Base-by-base conservation (phyloP, 2,797 vertebrate genomes). In the Yasuhikotakia modesta region DNA sequence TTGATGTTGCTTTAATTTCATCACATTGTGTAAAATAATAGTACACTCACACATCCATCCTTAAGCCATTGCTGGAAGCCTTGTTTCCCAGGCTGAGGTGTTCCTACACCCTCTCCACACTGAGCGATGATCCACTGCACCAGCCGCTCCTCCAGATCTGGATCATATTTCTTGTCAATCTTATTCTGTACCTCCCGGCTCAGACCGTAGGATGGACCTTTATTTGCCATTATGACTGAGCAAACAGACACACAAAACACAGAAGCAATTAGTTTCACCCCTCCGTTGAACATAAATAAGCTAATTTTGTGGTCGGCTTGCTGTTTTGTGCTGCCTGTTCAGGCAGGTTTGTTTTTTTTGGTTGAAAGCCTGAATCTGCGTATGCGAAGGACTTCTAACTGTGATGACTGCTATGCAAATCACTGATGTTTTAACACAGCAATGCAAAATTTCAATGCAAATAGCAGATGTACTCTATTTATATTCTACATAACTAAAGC, bases 31-130 rank as follows among this genome's bases (percentile, higher is more conserved):
- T 3, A 19, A 35, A 5, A n/a, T n/a, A 35, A n/a, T 17, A n/a
- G 12, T 43, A 21, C 6, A 94, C 96, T 95, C 79, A 97, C 96
- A 74, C 93, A 87, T 84, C 97, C 97, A 0, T 98, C 95, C 91
- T 97, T 99, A 75, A 99, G 95, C 97, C 97, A 99, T 46, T 88
- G 91, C 84, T 98, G 97, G 91, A 99, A 97, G 80, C 95, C 96
- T 32, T 89, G 87, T 87, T 94, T 95, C 78, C 96, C 96, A 0
- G 91, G 76, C 73, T 94, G 91, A 0, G 97, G 97, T 10, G 78
- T 89, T 0, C 91, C 91, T 14, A 94, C 92, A 0, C 77, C 87
- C 0, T 91, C 1, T 0, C 94, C 95, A 0, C 95, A 96, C 91
- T 99, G 97, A 24, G 86, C 80, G 0, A 91, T 8, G 14, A 99